phyloP scores from a whole-genome alignment of 2,113 vertebrate species.

The Pogona vitticeps region DNA sequence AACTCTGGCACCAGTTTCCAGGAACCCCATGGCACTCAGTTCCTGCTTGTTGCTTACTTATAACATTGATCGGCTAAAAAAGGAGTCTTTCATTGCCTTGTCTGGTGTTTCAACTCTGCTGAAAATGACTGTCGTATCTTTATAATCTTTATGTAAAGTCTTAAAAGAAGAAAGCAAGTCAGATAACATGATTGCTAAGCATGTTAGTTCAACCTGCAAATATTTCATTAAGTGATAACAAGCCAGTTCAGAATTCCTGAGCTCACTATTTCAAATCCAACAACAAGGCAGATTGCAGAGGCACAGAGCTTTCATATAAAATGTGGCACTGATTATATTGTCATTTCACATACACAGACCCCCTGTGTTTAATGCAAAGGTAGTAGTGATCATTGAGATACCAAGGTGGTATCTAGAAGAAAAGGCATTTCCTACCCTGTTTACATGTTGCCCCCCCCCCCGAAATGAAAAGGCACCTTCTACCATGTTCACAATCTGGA shows the following conservation, averaged over 20 bases:
- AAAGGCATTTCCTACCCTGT: not conserved
- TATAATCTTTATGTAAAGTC: slow-evolving; percentile 58
- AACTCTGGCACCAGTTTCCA: slow-evolving; percentile 52
- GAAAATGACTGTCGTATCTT: slow-evolving; percentile 52
- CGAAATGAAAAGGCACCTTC: too few relatives aligned
- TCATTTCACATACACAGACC: not conserved
- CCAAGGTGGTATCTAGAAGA: not conserved
- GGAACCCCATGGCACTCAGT: slow-evolving; percentile 57
- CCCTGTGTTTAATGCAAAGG: not conserved
- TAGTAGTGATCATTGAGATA: not conserved
- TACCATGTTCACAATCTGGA: too few relatives aligned
- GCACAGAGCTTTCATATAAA: not conserved
- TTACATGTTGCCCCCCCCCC: too few relatives aligned
- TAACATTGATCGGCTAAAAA: slow-evolving; percentile 54
- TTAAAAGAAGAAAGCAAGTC: slow-evolving; percentile 51
- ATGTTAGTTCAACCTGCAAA: slow-evolving; percentile 37
- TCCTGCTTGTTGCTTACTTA: slow-evolving; percentile 61
- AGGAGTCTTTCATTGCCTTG: slow-evolving; percentile 38
- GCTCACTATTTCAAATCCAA: slow-evolving; percentile 30
- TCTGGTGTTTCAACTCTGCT: slow-evolving; percentile 43
- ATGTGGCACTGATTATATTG: not conserved
- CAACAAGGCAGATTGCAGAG: not conserved
- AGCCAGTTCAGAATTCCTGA: slow-evolving; percentile 42
- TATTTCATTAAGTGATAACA: slow-evolving; percentile 29
- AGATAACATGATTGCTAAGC: slow-evolving; percentile 50